Percentiles rank a stretch among this genome's conserved stretches.
phyloP scores from a whole-genome alignment of 2,113 vertebrate species.

The Pedetes capensis region DNA sequence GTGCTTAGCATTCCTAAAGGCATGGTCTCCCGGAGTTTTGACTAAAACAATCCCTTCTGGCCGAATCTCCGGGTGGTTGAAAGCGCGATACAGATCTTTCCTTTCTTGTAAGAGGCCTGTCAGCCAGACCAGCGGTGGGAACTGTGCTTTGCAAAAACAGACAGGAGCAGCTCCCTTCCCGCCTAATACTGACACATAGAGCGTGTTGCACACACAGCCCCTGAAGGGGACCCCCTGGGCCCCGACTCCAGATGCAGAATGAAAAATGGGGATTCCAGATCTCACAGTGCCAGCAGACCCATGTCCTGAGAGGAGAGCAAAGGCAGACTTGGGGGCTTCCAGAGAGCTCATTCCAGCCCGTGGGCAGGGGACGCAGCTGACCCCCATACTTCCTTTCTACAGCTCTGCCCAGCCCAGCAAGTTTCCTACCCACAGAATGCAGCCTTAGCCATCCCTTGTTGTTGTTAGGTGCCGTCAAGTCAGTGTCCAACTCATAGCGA shows the following conservation, averaged over 20 bases:
- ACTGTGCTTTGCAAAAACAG: neutral
- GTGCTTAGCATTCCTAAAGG: neutral
- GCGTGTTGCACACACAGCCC: neutral
- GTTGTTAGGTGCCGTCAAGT: too few species aligned
- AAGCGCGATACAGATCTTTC: neutral
- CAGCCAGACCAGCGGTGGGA: neutral
- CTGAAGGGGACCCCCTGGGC: neutral
- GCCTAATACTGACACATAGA: neutral
- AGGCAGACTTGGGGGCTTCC: neutral
- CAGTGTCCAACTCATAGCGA: too few species aligned
- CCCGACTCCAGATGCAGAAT: neutral
- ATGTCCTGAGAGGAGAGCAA: neutral
- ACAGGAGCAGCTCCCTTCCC: neutral
- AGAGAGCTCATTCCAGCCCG: accelerated
- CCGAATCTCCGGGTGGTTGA: neutral
- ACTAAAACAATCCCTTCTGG: neutral
- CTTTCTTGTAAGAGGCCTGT: neutral
- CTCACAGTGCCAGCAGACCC: neutral
- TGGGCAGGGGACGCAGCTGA: accelerated
- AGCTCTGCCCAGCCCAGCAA: neutral
- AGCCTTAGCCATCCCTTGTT: neutral
- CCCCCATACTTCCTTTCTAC: neutral
- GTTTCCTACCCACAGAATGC: neutral
- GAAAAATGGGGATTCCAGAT: neutral
- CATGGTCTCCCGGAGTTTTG: neutral